Conservation (phyloP, 2,113 vertebrate species). For the Trochalopteron elliotii region DNA sequence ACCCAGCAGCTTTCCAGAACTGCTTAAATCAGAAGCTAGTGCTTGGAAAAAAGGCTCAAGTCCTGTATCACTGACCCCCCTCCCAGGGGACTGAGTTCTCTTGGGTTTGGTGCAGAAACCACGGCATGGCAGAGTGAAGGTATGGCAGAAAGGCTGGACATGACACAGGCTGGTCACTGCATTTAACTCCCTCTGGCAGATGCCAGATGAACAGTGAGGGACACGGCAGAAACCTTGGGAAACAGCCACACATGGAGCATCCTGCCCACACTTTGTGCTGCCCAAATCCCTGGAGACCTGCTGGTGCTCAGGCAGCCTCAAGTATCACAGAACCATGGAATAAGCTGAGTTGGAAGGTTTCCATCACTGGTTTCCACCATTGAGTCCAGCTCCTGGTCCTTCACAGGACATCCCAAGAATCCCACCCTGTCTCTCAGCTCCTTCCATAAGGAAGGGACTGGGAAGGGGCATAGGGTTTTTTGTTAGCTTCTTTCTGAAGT, state of each 20-base stretch:
- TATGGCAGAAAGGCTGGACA: neutral
- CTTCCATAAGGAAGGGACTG: neutral
- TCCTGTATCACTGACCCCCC: neutral
- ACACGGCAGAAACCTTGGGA: accelerated
- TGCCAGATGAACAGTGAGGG: accelerated
- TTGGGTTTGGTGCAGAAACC: neutral
- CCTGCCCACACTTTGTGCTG: neutral
- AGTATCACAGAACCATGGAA: neutral
- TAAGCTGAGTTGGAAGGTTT: neutral
- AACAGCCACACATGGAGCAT: neutral
- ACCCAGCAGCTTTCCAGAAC: neutral
- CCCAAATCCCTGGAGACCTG: accelerated
- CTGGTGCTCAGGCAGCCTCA: neutral
- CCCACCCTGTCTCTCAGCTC: neutral
- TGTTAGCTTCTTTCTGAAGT: neutral
- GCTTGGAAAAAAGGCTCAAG: neutral
- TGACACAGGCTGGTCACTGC: neutral
- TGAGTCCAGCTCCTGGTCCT: neutral
- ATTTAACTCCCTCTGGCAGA: neutral
- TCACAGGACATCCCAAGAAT: neutral
- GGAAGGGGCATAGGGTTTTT: neutral
- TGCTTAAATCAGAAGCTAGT: neutral
- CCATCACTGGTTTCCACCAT: no score
- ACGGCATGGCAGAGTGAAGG: neutral
- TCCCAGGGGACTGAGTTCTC: neutral